These are phyloP conservation scores for Aurelia sp. DNA, from an alignment of 30 jellyfish, hydroid and myxozoan genomes.

Conservation along the genomic window DNA sequence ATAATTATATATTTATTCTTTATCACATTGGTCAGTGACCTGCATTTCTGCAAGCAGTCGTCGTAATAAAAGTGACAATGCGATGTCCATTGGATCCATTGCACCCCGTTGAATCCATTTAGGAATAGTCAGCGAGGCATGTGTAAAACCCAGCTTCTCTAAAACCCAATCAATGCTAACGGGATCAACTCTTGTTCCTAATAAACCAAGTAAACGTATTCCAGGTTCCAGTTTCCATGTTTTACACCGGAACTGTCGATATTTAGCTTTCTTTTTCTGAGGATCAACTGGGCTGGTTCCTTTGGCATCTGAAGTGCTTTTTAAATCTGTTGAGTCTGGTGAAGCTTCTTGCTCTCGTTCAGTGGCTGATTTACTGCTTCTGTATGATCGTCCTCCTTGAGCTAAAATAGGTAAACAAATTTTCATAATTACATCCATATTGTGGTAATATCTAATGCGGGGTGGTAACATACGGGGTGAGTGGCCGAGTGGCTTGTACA, in stretches of 20 bases:
- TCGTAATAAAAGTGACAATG: slow-evolving; percentile 72
- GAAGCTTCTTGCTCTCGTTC: slow-evolving; percentile 26
- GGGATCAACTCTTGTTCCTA: slow-evolving; percentile 97
- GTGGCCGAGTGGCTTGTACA: too few species aligned
- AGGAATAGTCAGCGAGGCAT: slow-evolving; percentile 96
- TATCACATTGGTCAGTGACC: slow-evolving; percentile 4
- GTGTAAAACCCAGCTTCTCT: slow-evolving; percentile 95
- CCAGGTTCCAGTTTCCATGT: slow-evolving; percentile 98
- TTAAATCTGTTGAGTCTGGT: slow-evolving; percentile 26
- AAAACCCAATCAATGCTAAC: slow-evolving; percentile 99
- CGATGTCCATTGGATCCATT: slow-evolving; percentile 92
- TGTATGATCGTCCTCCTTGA: slow-evolving; percentile 52
- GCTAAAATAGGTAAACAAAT: slow-evolving; percentile 11
- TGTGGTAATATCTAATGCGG: too few species aligned
- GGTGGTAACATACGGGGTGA: too few species aligned
- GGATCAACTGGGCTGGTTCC: slow-evolving; percentile 47
- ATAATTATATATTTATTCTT: too few species aligned
- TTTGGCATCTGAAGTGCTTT: slow-evolving; percentile 21
- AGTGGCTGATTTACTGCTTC: slow-evolving; percentile 22
- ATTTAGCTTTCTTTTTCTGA: slow-evolving; percentile 79
- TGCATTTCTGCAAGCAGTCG: slow-evolving; percentile 80
- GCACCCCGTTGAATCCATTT: slow-evolving; percentile 99
- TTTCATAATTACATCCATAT: too few species aligned
- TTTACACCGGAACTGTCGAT: slow-evolving; percentile 89
- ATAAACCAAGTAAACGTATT: slow-evolving; percentile 93